Evolutionary conservation across 2,113 vertebrate species (phyloP), one percentile per base, ranked within the genome.

Genomic region (Ascaphus truei): DNA sequence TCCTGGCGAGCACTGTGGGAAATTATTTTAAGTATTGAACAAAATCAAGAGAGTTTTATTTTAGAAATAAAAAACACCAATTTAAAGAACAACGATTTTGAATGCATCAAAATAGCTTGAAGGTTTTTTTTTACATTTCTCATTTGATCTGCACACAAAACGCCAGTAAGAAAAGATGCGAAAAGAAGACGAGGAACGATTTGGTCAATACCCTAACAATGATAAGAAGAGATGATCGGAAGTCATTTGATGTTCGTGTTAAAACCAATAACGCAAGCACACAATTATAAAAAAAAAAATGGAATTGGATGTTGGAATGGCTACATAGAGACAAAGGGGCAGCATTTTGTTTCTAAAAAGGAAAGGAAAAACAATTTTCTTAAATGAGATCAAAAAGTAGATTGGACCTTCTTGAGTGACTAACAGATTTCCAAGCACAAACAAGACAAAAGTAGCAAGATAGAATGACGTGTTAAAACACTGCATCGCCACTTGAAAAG

Each of bases 331-430:
- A 18, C 23, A 52, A 39, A 41, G 25, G 13, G 9, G 9, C 13
- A 72, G 9, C 16, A 37, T 61, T 58, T 41, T 48, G 29, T 37
- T 23, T 33, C 9, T 58, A 66, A 72, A 53, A 31, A 48, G 10
- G n/a, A 7, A 51, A 48, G 2, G 20, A 73, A 62, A 15, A 16
- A 25, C 8, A 50, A 59, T 25, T 23, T 39, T 65, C 15, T 34
- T 62, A 66, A 66, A 56, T 23, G 26, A 66, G 50, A 29, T 66
- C 50, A 66, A 66, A 55, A 43, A 30, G 63, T 41, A 43, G 45
- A 37, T 36, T 51, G 7, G 22, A 9, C 30, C 27, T 63, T 51
- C 48, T 23, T 50, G 36, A 51, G 43, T 31, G 26, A 30, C 62
- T 22, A 20, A 26, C 22, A 51, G 30, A 55, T 55, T 43, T 66